Evolutionary conservation across 2,888 invertebrate genomes (phyloP).

Genomic region (Hypercompe scribonia): DNA sequence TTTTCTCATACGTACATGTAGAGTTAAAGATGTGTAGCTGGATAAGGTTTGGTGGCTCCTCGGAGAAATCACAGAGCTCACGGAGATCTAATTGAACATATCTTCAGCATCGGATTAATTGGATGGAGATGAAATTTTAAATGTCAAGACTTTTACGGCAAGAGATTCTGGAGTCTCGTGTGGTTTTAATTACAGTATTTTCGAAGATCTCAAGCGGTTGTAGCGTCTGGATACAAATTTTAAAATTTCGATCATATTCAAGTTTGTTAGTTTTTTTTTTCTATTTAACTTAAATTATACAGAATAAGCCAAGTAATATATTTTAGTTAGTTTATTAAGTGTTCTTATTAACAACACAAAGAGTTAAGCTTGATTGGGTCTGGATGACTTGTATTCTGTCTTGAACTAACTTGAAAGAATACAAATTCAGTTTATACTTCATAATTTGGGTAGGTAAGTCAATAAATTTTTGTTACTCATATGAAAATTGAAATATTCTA

Average conservation of each 20-base stretch:
- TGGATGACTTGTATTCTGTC: too few species aligned
- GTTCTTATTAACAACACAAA: too few species aligned
- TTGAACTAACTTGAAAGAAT: neutral
- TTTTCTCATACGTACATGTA: constrained; percentile 24
- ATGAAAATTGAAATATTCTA: too few species aligned
- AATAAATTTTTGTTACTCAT: neutral
- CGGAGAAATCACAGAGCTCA: constrained; percentile 53
- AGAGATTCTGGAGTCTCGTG: neutral
- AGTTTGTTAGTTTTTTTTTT: too few species aligned
- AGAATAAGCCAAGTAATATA: too few species aligned
- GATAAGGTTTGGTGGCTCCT: constrained; percentile 35
- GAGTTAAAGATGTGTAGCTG: constrained; percentile 20
- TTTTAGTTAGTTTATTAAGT: too few species aligned
- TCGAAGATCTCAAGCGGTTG: neutral
- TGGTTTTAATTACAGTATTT: constrained; percentile 13
- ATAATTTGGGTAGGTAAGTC: neutral
- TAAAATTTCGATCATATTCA: neutral
- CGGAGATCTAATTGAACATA: constrained; percentile 49
- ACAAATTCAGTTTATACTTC: neutral
- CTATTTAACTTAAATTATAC: too few species aligned
- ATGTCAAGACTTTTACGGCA: constrained; percentile 20
- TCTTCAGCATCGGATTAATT: constrained; percentile 48
- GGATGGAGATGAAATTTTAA: constrained; percentile 43
- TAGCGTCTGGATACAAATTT: neutral
- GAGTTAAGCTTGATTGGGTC: too few species aligned